A percentile compares a stretch with the other conserved stretches of the same genome.
These are phyloP conservation scores for Ariolimax columbianus DNA, from an alignment of 2,888 invertebrate species.

Conservation along the genomic window DNA sequence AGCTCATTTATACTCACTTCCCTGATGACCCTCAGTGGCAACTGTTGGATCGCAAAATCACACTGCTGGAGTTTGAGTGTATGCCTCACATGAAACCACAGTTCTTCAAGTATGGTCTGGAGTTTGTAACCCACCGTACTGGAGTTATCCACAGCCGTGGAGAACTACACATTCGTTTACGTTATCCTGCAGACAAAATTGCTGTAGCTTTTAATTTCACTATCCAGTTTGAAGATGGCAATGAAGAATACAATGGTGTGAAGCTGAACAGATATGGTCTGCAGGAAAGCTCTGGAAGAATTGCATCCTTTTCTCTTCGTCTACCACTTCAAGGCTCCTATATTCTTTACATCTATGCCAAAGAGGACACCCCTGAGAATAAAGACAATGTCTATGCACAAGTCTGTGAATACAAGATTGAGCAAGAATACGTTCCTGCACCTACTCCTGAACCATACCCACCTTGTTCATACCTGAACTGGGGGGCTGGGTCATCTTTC, in stretches of 20 bases:
- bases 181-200: constrained; percentile 74
- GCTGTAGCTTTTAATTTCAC: constrained; percentile 78
- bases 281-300: constrained; percentile 77
- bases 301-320: constrained; percentile 77
- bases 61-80: constrained; percentile 78
- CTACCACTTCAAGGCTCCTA: constrained; percentile 76
- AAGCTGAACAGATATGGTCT: constrained; percentile 76
- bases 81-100: constrained; percentile 79
- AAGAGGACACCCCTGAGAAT: constrained; percentile 76
- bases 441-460: constrained; percentile 76
- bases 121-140: constrained; percentile 78
- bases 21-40: constrained; percentile 78
- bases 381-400: constrained; percentile 78
- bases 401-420: constrained; percentile 78
- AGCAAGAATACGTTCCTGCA: constrained; percentile 67
- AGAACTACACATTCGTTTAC: constrained; percentile 75
- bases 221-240: constrained; percentile 75
- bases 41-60: constrained; percentile 74
- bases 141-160: constrained; percentile 76
- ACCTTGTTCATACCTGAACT: constrained; percentile 77
- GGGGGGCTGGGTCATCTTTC: constrained; percentile 77
- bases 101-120: constrained; percentile 78
- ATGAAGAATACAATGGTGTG: constrained; percentile 72
- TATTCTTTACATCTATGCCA: constrained; percentile 78
- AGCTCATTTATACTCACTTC: constrained; percentile 79